phyloP scores from a whole-genome alignment of 2,113 vertebrate species.

The Etheostoma spectabile region DNA sequence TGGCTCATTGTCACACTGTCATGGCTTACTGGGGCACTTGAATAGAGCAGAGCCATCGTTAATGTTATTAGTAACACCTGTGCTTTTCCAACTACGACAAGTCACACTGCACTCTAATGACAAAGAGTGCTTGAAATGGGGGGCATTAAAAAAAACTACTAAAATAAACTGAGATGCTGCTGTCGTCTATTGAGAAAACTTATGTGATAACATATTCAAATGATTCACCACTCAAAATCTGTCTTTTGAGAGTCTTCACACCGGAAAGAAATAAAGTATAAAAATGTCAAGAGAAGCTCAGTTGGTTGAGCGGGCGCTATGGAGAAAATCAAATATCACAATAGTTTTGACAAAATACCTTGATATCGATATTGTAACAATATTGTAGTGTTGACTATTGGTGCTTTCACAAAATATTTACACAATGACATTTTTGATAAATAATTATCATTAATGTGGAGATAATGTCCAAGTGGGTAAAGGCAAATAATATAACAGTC shows the following conservation, averaged over 20 bases:
- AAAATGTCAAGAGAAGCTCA: constrained; percentile 2
- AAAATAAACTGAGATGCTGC: neutral
- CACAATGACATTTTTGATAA: too few relatives aligned
- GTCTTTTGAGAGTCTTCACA: constrained; percentile 9
- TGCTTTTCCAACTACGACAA: constrained; percentile 3
- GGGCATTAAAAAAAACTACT: neutral
- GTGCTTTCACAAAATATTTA: too few relatives aligned
- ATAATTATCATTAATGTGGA: too few relatives aligned
- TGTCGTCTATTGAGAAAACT: constrained; percentile 5
- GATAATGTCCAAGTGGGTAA: too few relatives aligned
- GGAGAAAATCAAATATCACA: too few relatives aligned
- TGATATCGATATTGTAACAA: too few relatives aligned
- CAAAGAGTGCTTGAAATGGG: neutral
- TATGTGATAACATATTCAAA: neutral
- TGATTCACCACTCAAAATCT: neutral
- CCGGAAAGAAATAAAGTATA: neutral
- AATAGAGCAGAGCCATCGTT: neutral
- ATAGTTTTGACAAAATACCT: too few relatives aligned
- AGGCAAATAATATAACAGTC: too few relatives aligned
- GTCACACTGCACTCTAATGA: neutral
- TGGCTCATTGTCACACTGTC: too few relatives aligned
- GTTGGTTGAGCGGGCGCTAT: too few relatives aligned
- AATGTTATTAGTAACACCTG: constrained; percentile 1
- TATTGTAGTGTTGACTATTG: too few relatives aligned
- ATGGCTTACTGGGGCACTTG: too few relatives aligned